Base-by-base conservation (phyloP, 2,797 vertebrate species). In the Typhlichthys eigenmanni region DNA sequence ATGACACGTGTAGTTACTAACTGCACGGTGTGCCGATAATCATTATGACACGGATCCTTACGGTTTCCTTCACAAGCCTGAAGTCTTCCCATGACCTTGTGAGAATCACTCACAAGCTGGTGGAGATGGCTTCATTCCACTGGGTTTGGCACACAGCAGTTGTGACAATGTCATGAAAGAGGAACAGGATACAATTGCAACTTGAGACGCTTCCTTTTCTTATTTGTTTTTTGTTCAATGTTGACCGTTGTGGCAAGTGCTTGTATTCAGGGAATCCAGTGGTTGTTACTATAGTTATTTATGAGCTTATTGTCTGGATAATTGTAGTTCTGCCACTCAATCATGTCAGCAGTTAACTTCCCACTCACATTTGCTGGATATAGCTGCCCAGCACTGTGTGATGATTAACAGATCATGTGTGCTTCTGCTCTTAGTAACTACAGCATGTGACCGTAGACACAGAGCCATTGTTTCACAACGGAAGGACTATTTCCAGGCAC, bases 101-200 rank as follows among this genome's bases (percentile, higher is more conserved):
- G 34, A 38, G 34, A 9, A 38, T 38, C 34, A 38, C 34, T 38
- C 34, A 38, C 34, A 38, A 38, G 8, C 34, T 9, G 8, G 34
- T 7, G 34, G 14, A 72, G 49, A 17, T 4, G 19, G 29, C 47
- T 68, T 50, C 16, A 55, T 64, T 53, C 54, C 76, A 17, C 24
- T 24, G 24, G 50, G 51, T 60, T 74, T 51, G 54, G 69, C 59
- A 58, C 2, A 0, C 19, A 53, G 45, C 66, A 62, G 69, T 74
- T 32, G 29, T 56, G 48, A 19, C 29, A 24, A 13, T 14, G 45
- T 51, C 54, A 52, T 58, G 51, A 47, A 57, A 16, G 53, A 34
- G 59, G 17, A 50, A 60, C 71, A 73, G 58, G 60, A 69, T 46
- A 47, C 55, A 16, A 58, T 62, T 2, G 6, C 68, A 29, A 11